Percentiles rank a stretch among this genome's conserved stretches.
These are phyloP conservation scores for Diglossa cyanea DNA, from an alignment of 2,797 vertebrate species.

Conservation along the genomic window DNA sequence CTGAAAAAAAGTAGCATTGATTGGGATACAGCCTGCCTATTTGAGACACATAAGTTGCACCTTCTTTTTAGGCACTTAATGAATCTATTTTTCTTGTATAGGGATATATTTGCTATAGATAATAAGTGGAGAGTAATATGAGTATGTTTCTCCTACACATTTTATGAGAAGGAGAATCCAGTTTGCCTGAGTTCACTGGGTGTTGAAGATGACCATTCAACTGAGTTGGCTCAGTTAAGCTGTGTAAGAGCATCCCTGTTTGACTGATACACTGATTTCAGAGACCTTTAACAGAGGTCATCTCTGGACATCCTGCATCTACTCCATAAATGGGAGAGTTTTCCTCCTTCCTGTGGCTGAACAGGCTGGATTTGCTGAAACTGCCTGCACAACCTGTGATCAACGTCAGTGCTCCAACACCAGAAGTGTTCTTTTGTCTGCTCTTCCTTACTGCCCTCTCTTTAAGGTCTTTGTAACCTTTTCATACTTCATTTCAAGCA, in stretches of 20 bases:
- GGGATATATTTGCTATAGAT: background rate
- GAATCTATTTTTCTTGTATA: background rate
- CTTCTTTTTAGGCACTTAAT: background rate
- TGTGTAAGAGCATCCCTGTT: background rate
- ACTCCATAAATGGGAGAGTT: background rate
- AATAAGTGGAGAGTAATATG: background rate
- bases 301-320: background rate
- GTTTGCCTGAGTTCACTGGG: background rate
- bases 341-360: background rate
- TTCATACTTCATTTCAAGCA: background rate
- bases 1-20: background rate
- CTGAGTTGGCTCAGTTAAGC: background rate
- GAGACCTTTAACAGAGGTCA: background rate
- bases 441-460: background rate
- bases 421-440: background rate
- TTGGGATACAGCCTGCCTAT: background rate
- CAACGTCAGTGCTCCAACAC: fast-evolving
- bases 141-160: background rate
- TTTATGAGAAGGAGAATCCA: background rate
- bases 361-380: background rate
- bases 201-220: background rate
- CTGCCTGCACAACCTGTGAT: background rate
- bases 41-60: background rate
- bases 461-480: background rate
- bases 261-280: background rate